Evolutionary conservation across 2,113 vertebrate genomes (phyloP).

Genomic region (Tinamus guttatus): DNA sequence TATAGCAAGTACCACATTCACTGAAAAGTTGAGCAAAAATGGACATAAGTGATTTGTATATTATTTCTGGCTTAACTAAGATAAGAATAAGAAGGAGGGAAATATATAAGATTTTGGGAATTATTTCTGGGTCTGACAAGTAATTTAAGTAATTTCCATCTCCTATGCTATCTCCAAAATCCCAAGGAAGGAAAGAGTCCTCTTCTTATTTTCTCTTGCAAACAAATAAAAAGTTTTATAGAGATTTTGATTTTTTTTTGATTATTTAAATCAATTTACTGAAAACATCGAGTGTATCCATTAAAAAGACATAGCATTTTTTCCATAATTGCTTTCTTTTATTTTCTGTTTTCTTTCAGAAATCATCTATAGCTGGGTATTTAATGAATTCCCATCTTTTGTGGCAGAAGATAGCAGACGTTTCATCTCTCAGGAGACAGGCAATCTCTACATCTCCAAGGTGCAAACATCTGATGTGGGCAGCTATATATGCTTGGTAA

Average conservation of each 20-base stretch:
- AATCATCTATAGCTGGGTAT: conserved; percentile 97
- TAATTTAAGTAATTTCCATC: neutral
- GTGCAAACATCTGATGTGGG: conserved; percentile 94
- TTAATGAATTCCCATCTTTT: conserved; percentile 96
- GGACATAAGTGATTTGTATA: neutral
- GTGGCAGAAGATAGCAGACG: conserved; percentile 95
- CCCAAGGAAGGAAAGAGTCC: neutral
- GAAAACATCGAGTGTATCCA: neutral
- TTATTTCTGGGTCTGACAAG: neutral
- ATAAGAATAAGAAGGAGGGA: neutral
- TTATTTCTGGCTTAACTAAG: neutral
- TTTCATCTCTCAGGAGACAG: conserved; percentile 96
- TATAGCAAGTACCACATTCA: neutral
- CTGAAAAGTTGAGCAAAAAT: neutral
- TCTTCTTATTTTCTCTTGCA: neutral
- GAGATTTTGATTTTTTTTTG: neutral
- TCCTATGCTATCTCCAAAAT: neutral
- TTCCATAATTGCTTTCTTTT: conserved; percentile 9
- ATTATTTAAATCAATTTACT: neutral
- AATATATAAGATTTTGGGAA: neutral
- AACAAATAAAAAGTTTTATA: neutral
- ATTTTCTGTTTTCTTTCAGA: conserved; percentile 78
- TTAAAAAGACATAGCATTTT: neutral
- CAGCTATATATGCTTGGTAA: conserved; percentile 96
- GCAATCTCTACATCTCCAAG: conserved; percentile 97